Conservation (phyloP, 2,888 invertebrate genomes). For the Corythucha ciliata region DNA sequence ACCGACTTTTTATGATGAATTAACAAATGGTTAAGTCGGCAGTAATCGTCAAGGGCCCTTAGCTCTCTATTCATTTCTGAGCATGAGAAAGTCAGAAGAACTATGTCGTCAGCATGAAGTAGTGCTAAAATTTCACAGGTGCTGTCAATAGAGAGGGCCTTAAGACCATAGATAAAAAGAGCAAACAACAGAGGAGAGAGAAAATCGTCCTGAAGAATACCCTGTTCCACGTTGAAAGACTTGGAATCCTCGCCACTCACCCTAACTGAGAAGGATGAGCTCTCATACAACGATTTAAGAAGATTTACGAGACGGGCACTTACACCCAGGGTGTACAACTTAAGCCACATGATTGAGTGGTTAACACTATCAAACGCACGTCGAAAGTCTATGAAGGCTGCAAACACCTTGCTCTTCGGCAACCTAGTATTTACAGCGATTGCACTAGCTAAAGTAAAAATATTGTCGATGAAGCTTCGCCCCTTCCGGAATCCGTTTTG, state of each 20-base stretch:
- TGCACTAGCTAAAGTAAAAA: slow-evolving; percentile 37
- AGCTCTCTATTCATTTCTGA: too few relatives aligned
- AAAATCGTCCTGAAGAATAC: slow-evolving; percentile 6
- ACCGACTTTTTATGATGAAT: too few relatives aligned
- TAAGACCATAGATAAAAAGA: too few relatives aligned
- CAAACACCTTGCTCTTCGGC: background rate
- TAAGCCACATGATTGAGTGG: background rate
- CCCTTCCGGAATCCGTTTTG: slow-evolving; percentile 9
- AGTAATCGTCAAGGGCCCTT: too few relatives aligned
- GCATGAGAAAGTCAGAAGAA: too few relatives aligned
- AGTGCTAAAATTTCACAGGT: too few relatives aligned
- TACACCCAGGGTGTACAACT: background rate
- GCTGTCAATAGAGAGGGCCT: too few relatives aligned
- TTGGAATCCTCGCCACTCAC: background rate
- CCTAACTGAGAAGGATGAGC: background rate
- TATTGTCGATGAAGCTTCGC: slow-evolving; percentile 2
- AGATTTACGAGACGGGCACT: slow-evolving; percentile 2
- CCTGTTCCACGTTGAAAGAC: background rate
- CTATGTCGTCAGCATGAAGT: too few relatives aligned
- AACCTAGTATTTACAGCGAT: background rate
- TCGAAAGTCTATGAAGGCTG: background rate
- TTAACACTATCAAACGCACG: background rate
- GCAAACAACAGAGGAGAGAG: too few relatives aligned
- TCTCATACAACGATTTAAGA: background rate
- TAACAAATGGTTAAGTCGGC: too few relatives aligned